phyloP scores from a whole-genome alignment of 2,113 vertebrate species.

The Gadus chalcogrammus region DNA sequence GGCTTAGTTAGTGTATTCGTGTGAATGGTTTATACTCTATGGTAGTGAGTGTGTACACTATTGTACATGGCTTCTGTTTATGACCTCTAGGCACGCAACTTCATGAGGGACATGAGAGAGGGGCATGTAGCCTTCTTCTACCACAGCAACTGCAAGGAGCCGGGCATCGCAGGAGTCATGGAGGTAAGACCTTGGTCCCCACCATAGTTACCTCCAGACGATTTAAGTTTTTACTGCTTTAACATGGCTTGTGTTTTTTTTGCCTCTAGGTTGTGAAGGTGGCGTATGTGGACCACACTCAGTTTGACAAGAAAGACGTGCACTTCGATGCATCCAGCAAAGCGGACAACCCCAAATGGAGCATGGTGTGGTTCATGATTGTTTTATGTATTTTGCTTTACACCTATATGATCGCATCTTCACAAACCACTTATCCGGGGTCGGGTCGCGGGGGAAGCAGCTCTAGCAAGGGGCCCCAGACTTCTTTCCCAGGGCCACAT shows the following conservation, averaged over 20 bases:
- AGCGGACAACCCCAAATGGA: constrained; percentile 91
- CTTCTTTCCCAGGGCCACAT: no score
- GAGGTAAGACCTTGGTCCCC: constrained; percentile 70
- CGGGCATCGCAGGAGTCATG: constrained; percentile 86
- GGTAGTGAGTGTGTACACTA: no score
- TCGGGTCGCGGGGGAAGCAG: no score
- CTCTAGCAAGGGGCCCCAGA: no score
- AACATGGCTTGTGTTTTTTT: background rate
- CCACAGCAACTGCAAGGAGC: constrained; percentile 97
- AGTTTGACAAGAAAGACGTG: constrained; percentile 87
- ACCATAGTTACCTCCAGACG: background rate
- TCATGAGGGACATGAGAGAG: constrained; percentile 88
- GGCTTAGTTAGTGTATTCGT: no score
- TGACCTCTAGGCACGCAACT: constrained; percentile 86
- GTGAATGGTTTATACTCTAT: no score
- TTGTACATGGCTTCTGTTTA: background rate
- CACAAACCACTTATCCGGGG: no score
- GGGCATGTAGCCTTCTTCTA: constrained; percentile 93
- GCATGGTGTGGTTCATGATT: constrained; percentile 75
- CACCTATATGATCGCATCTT: no score
- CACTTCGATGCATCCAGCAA: constrained; percentile 88
- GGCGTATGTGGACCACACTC: constrained; percentile 92
- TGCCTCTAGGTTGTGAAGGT: constrained; percentile 85
- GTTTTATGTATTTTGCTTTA: no score
- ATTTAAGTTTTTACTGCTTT: background rate